Evolutionary conservation across 2,888 invertebrate species (phyloP), one percentile per base, ranked within the genome.

Genomic region (Beris morrisii): DNA sequence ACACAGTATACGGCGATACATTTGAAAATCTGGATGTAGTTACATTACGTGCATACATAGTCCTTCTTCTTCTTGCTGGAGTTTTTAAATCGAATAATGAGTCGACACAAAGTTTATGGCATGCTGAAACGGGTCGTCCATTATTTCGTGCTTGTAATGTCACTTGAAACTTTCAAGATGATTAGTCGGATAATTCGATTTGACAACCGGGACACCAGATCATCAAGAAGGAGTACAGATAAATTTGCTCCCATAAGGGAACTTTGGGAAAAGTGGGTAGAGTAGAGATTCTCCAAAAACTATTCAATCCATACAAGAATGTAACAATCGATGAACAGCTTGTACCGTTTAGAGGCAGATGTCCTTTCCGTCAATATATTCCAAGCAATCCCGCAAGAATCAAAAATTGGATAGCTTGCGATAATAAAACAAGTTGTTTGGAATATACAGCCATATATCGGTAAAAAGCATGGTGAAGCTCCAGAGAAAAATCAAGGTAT

Each of bases 301-400:
- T 56, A 4, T n/a, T 31, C 38, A 56, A 56, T 31, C 56, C 32
- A n/a, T 28, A 11, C 31, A 6, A 56, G 32, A 4, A 56, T 31
- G 56, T 56, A 31, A 56, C 38, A 9, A 31, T 56, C 12, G 30
- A 56, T 56, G 56, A 56, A 38, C 56, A 56, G 30, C 32, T 56
- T 28, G 56, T 56, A 32, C 31, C 31, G 13, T 56, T 56, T 56
- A 31, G 38, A n/a, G n/a, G n/a, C n/a, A n/a, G n/a, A n/a, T n/a
- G 30, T 32, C 30, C 56, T 9, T 56, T 31, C 38, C 56, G 38
- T 7, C 56, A 56, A 38, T 56, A 31, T 31, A 56, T 56, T 30
- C 32, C 12, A 57, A 57, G 11, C 48, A 48, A 48, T 13, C 48
- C 48, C 22, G 57, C 43, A 38, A 57, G 44, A 44, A 38, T 57